Evolutionary conservation across 2,113 vertebrate genomes (phyloP), one percentile per base, ranked within the genome.

Genomic region (Dicentrarchus labrax): DNA sequence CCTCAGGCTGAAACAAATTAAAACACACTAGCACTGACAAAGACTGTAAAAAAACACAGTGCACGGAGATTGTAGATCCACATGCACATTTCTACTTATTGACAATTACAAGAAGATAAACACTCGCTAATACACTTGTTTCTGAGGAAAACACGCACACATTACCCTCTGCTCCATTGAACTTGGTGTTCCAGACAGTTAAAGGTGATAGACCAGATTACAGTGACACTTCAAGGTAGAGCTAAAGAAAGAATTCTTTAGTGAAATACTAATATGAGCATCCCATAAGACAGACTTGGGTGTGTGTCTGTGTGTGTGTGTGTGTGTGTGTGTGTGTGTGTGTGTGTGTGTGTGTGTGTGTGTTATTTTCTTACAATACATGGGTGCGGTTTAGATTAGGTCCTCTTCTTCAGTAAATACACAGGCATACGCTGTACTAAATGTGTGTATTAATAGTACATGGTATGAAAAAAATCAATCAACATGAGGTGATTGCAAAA

Each of bases 41-140:
- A 45, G 69, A 54, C 4, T 41, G 36, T 7, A 17, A 21, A 54
- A 59, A 60, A 61, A 50, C 71, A 74, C 9, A 22, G 53, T 57
- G 70, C 47, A 43, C 10, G 38, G 36, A 75, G 53, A 76, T 57
- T 13, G 17, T 65, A 41, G 17, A 54, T 41, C 50, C 60, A 78
- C 50, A 39, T 13, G 22, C 60, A 72, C 60, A 36, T 66, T 70
- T 74, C 15, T 69, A n/a, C 59, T 71, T 71, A 87, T 48, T 76
- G 67, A 65, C 78, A 80, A 48, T 53, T 73, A 68, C n/a, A 87
- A 65, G 57, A 39, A 72, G 82, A 68, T 72, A 69, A 78, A 77
- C 56, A 61, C 47, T 38, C 45, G 48, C 24, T 72, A 62, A 76
- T 50, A 54, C 41, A 73, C 48, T 82, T 15, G 36, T 78, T 57